A percentile compares a stretch with the other conserved stretches of the same genome.
Evolutionary conservation across 2,797 vertebrate genomes (phyloP).

Genomic region (Rhadinocentrus ornatus): DNA sequence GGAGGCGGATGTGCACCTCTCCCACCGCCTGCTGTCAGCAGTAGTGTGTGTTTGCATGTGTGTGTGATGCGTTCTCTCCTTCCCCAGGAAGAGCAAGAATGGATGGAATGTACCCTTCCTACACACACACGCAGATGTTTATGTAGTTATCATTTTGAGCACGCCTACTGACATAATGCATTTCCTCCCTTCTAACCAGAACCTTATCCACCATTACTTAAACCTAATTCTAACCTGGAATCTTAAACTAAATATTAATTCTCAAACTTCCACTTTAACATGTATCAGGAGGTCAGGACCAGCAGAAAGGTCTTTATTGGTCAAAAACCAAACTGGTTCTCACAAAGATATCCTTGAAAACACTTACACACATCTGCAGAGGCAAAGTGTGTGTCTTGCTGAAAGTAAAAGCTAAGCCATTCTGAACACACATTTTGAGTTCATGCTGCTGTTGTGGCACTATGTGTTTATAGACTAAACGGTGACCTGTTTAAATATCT

Average conservation of each 20-base stretch:
- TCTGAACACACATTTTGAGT: no score
- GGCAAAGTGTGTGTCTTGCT: no score
- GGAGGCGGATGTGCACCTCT: conserved; percentile 48
- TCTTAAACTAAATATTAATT: background rate
- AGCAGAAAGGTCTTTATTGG: background rate
- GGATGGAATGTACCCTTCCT: conserved; percentile 63
- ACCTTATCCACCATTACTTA: background rate
- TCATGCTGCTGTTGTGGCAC: no score
- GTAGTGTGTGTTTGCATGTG: conserved; percentile 12
- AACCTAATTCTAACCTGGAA: background rate
- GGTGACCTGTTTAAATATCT: no score
- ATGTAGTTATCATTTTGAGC: background rate
- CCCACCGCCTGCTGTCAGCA: conserved; percentile 43
- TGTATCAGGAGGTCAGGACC: background rate
- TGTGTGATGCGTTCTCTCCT: conserved; percentile 54
- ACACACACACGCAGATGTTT: conserved; percentile 9
- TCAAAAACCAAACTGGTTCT: no score
- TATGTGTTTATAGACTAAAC: no score
- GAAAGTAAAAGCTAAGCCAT: no score
- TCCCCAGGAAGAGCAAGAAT: conserved; percentile 76
- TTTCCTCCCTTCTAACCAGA: background rate
- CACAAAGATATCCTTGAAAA: no score
- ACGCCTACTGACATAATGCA: background rate
- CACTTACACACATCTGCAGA: no score
- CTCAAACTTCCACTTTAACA: background rate